phyloP scores from a whole-genome alignment of 1,140 invertebrate genomes.

The Dinothrombium tinctorium region DNA sequence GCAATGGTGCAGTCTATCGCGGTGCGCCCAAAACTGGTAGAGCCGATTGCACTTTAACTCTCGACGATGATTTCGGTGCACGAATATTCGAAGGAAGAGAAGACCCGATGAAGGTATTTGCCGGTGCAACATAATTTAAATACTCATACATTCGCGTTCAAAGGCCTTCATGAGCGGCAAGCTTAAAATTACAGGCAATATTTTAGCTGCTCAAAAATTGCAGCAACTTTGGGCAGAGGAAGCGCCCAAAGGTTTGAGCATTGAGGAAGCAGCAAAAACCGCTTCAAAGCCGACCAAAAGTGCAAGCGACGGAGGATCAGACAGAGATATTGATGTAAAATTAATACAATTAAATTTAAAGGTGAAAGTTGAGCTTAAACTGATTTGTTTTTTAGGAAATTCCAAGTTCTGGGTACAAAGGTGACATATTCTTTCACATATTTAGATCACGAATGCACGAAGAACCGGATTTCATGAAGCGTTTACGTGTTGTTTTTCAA shows the following conservation, averaged over 20 bases:
- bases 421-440: constrained; percentile 48
- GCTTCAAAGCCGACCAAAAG: constrained; percentile 4
- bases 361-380: background rate
- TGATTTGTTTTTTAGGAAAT: constrained; percentile 1
- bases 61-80: constrained; percentile 60
- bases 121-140: background rate
- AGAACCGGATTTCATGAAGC: constrained; percentile 44
- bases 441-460: constrained; percentile 45
- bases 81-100: constrained; percentile 48
- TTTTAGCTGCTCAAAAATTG: constrained; percentile 77
- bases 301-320: background rate
- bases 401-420: constrained; percentile 13
- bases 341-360: background rate
- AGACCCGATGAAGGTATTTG: constrained; percentile 51
- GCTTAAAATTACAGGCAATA: constrained; percentile 69
- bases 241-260: constrained; percentile 34
- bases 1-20: constrained; percentile 37
- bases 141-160: background rate
- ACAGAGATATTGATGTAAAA: background rate
- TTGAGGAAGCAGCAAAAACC: background rate
- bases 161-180: constrained; percentile 68
- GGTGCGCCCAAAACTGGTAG: constrained; percentile 40
- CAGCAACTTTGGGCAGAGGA: constrained; percentile 33
- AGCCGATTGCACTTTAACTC: constrained; percentile 54
- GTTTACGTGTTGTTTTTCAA: constrained; percentile 55